phyloP scores from a whole-genome alignment of 2,113 vertebrate species.

The Cyphomyrus plagiostoma region DNA sequence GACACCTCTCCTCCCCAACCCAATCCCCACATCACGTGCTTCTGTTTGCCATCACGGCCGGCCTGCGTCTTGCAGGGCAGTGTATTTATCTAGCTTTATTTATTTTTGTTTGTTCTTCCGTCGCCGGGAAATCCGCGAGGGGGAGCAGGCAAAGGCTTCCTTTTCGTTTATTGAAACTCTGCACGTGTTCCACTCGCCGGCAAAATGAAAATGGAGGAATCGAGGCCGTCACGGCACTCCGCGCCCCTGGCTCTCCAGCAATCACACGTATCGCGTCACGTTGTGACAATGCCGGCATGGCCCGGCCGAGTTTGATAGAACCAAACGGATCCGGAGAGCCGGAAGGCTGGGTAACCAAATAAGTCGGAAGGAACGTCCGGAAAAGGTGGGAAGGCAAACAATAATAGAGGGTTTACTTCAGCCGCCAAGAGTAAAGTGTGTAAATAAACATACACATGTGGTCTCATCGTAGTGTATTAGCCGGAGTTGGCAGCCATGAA shows the following conservation, averaged over 20 bases:
- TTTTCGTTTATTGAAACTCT: neutral
- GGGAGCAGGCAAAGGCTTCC: neutral
- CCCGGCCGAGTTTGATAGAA: neutral
- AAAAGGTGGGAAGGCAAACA: neutral
- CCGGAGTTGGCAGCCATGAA: neutral
- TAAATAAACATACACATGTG: neutral
- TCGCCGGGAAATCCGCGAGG: neutral
- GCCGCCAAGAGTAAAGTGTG: neutral
- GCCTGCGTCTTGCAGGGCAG: neutral
- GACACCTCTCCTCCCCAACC: neutral
- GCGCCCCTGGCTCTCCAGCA: neutral
- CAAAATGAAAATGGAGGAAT: neutral
- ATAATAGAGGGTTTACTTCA: neutral
- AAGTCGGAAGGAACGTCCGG: neutral
- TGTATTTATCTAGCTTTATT: neutral
- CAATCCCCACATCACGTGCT: neutral
- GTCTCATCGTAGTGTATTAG: neutral
- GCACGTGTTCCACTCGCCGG: neutral
- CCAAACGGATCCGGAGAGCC: neutral
- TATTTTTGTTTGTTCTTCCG: neutral
- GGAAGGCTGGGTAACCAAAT: neutral
- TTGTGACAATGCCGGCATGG: neutral
- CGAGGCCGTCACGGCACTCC: neutral
- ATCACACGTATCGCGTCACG: neutral
- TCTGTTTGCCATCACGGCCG: neutral